Evolutionary conservation across 2,888 invertebrate genomes (phyloP).

Genomic region (Noctua janthe): DNA sequence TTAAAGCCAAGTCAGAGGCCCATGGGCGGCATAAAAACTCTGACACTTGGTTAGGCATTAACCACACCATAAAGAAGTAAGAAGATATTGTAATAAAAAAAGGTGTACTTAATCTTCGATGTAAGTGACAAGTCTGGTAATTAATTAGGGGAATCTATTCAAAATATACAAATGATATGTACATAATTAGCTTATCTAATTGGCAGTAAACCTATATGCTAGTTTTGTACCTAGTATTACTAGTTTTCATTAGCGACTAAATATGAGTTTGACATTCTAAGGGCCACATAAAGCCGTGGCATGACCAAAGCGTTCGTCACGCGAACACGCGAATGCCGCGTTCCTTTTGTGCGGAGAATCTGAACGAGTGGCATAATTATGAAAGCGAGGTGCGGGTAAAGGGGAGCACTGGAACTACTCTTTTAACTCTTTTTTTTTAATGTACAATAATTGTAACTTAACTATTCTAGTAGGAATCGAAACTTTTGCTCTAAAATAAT

Average conservation of each 20-base stretch:
- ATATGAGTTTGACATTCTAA: conserved; percentile 40
- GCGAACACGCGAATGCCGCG: background rate
- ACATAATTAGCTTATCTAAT: conserved; percentile 31
- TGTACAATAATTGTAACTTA: background rate
- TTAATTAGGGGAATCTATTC: conserved; percentile 4
- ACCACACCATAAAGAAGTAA: too few relatives aligned
- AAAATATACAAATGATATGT: conserved; percentile 20
- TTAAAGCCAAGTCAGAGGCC: too few relatives aligned
- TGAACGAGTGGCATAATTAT: background rate
- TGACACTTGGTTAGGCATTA: too few relatives aligned
- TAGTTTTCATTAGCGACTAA: conserved; percentile 29
- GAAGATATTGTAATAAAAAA: background rate
- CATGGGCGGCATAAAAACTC: too few relatives aligned
- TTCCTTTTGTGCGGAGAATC: background rate
- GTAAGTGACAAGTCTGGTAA: background rate
- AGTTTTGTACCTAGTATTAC: conserved; percentile 1
- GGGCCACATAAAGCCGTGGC: background rate
- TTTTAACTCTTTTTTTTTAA: background rate
- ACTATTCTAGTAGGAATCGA: background rate
- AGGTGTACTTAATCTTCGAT: background rate
- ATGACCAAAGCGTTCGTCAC: background rate
- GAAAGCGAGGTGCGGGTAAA: background rate
- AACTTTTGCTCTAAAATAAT: background rate
- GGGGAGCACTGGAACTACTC: too few relatives aligned
- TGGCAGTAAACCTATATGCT: conserved; percentile 26